Evolutionary conservation across 2,888 invertebrate species (phyloP), one percentile per base, ranked within the genome.

Genomic region (Pyrgus malvae): DNA sequence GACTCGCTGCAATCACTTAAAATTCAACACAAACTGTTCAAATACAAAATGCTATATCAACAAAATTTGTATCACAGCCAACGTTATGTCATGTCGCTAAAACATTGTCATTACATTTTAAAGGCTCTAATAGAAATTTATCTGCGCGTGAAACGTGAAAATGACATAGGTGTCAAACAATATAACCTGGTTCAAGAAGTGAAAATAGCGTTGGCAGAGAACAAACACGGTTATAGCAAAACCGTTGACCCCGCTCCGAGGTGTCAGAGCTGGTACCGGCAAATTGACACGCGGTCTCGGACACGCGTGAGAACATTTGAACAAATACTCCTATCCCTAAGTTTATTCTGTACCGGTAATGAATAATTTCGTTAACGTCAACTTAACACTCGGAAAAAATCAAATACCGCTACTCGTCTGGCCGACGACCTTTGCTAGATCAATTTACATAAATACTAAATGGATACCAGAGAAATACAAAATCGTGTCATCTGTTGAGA

Each of bases 301-400:
- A 72, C 74, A 79, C 78, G 82, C 87, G 88, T 89, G 89, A 87
- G 87, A 89, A 88, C 80, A 82, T 87, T 82, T 85, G 79, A 80
- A 86, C 85, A 89, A 87, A 84, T 78, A 85, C 74, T 78, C 75
- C 75, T 74, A 73, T 21, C 31, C 41, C 46, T 54, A 68, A 78
- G 85, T 86, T 85, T 83, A 80, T 85, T 82, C 82, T 79, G 83
- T 77, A 70, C 78, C 72, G 75, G 82, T 83, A 85, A 87, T 88
- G 87, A 88, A 84, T 88, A 83, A 88, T 87, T 83, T 83, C 74
- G 74, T 80, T 83, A 88, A 85, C 83, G 85, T 80, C 74, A 73
- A 74, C 76, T 76, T 71, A 77, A 72, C 78, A 83, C 81, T 83
- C 77, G 72, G 76, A 81, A 75, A 80, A 74, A 72, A 68, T 79